phyloP scores from a whole-genome alignment of 2,888 invertebrate genomes.

The Orchestes rusci region DNA sequence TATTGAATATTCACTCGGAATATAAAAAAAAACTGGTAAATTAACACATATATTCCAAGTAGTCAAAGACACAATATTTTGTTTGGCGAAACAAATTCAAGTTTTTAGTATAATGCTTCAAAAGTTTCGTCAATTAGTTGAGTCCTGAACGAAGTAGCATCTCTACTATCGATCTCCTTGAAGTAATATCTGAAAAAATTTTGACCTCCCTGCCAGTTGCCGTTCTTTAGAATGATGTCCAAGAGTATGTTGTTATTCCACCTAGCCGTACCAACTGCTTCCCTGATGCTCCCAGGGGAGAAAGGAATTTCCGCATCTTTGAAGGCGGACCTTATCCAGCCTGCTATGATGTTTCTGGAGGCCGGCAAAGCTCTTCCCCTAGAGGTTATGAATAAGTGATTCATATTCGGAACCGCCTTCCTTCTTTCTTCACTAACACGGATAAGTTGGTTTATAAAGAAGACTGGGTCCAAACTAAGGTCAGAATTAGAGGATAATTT shows the following conservation, averaged over 20 bases:
- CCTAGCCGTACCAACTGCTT: slow-evolving; percentile 15
- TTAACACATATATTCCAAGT: too few species aligned
- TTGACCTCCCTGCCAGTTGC: slow-evolving; percentile 13
- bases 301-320: slow-evolving; percentile 5
- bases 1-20: too few species aligned
- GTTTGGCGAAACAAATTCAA: too few species aligned
- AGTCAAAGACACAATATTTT: too few species aligned
- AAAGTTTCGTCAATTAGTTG: too few species aligned
- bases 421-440: slow-evolving; percentile 6
- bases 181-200: too few species aligned
- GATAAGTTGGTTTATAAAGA: slow-evolving; percentile 14
- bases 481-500: too few species aligned
- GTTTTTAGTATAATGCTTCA: too few species aligned
- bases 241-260: slow-evolving; percentile 11
- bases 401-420: background rate
- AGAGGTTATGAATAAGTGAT: background rate
- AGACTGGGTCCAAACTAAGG: slow-evolving; percentile 16
- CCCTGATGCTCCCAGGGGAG: slow-evolving; percentile 17
- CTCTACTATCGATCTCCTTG: too few species aligned
- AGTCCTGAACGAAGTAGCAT: too few species aligned
- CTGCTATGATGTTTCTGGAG: slow-evolving; percentile 12
- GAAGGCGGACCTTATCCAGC: slow-evolving; percentile 13
- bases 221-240: slow-evolving; percentile 11
- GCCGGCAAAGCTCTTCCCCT: slow-evolving; percentile 6
- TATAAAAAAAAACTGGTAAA: too few species aligned